Conservation (phyloP, 2,888 invertebrate genomes). For the Patella pellucida region DNA sequence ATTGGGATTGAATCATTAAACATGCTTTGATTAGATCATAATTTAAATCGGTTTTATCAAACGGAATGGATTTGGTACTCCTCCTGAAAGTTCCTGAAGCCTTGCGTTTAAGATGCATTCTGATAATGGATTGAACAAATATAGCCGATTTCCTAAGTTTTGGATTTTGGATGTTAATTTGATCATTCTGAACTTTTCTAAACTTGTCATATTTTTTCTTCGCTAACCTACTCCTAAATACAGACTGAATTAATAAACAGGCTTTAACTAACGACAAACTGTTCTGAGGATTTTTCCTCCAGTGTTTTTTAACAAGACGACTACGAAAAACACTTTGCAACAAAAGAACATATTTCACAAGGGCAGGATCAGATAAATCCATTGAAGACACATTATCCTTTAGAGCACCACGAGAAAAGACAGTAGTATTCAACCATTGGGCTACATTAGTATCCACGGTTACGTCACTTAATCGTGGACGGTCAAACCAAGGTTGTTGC, state of each 20-base stretch:
- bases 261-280: not conserved
- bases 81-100: not conserved
- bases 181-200: not conserved
- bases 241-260: constrained; percentile 2
- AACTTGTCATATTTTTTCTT: constrained; percentile 1
- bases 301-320: not conserved
- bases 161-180: not conserved
- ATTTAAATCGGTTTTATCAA: constrained; percentile 1
- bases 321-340: constrained; percentile 8
- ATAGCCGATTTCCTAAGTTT: not conserved
- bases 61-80: not conserved
- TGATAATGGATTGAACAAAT: not conserved
- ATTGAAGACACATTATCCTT: not conserved
- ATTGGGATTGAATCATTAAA: not conserved
- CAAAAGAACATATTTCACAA: constrained; percentile 7
- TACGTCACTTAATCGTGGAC: not conserved
- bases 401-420: not conserved
- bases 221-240: not conserved
- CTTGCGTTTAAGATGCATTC: not conserved
- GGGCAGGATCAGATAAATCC: not conserved
- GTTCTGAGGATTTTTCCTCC: not conserved
- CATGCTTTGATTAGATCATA: constrained; percentile 5
- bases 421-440: not conserved
- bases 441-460: not conserved
- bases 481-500: not conserved